These are phyloP conservation scores for Syngnathus scovelli DNA, from an alignment of 2,113 vertebrate genomes.

Conservation along the genomic window DNA sequence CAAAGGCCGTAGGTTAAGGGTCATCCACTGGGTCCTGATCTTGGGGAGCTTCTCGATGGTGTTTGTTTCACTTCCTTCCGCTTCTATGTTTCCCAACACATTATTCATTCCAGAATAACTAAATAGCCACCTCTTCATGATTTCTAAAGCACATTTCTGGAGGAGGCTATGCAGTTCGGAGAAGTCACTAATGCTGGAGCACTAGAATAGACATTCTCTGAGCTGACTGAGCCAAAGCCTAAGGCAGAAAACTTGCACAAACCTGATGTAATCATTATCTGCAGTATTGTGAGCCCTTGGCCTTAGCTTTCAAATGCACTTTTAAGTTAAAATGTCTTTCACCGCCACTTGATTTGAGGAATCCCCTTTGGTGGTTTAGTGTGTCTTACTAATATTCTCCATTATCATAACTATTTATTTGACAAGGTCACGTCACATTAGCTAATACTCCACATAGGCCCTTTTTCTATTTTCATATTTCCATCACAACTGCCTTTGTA, in stretches of 20 bases:
- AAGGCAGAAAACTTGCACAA: background rate
- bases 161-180: background rate
- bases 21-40: constrained; percentile 52
- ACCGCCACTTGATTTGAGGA: background rate
- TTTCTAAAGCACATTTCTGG: background rate
- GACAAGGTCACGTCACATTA: background rate
- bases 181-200: background rate
- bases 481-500: background rate
- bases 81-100: background rate
- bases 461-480: background rate
- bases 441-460: background rate
- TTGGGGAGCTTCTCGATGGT: background rate
- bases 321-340: background rate
- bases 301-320: background rate
- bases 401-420: background rate
- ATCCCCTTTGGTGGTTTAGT: background rate
- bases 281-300: background rate
- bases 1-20: constrained; percentile 45
- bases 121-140: background rate
- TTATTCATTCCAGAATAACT: background rate
- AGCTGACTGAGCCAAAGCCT: background rate
- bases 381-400: background rate
- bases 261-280: background rate
- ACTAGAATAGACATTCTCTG: background rate
- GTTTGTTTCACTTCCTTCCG: background rate